Percentiles rank a stretch among this genome's conserved stretches.
Conservation (phyloP, 2,113 vertebrate species). For the Bufo bufo region DNA sequence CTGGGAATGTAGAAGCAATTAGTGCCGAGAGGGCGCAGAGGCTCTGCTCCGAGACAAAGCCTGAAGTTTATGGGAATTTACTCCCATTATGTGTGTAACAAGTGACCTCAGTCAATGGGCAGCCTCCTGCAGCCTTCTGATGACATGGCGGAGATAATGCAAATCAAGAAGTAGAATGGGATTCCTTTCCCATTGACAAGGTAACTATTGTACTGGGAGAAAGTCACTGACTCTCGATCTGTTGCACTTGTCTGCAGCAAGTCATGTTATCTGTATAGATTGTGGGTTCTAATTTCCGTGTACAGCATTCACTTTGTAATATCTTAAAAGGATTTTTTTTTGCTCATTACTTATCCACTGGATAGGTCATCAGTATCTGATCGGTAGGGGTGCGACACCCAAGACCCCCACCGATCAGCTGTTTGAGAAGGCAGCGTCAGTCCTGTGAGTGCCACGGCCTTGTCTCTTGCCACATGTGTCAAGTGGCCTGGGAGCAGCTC, state of each 20-base stretch:
- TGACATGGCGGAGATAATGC: conserved; percentile 23
- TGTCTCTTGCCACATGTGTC: no score
- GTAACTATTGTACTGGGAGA: conserved; percentile 28
- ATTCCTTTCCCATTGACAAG: conserved; percentile 25
- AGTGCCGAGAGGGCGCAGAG: conserved; percentile 33
- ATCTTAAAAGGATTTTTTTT: no score
- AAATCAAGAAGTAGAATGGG: conserved; percentile 11
- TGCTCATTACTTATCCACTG: no score
- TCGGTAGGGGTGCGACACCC: no score
- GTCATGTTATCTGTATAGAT: not conserved
- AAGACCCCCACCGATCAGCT: no score
- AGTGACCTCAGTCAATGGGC: conserved; percentile 21
- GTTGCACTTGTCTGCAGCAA: not conserved
- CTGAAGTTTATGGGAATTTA: conserved; percentile 33
- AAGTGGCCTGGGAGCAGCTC: no score
- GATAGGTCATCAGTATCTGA: no score
- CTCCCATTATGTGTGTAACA: conserved; percentile 43
- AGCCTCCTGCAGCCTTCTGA: not conserved
- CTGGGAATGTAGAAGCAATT: conserved; percentile 54
- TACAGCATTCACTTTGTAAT: no score
- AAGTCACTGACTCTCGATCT: not conserved
- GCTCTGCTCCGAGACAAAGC: conserved; percentile 35
- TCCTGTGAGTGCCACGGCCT: no score
- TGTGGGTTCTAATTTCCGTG: no score
- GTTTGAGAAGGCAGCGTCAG: no score